These are phyloP conservation scores for Carollia perspicillata DNA, from an alignment of 2,113 vertebrate species.

Conservation along the genomic window DNA sequence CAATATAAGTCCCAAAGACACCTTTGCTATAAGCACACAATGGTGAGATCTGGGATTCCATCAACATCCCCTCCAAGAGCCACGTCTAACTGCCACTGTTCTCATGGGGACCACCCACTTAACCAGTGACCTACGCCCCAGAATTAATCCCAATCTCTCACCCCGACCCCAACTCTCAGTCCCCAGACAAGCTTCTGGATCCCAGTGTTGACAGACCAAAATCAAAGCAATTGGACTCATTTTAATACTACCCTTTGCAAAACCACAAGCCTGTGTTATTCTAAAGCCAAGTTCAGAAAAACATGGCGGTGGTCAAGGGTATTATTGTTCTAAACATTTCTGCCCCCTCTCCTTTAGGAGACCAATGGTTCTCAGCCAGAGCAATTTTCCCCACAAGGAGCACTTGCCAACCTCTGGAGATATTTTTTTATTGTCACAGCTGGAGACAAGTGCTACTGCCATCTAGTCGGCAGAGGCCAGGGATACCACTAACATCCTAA, in stretches of 20 bases:
- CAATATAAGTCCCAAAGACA: background rate
- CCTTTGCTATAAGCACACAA: accelerated
- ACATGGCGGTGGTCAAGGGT: too few species aligned
- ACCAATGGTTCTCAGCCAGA: background rate
- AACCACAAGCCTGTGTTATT: background rate
- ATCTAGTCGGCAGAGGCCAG: background rate
- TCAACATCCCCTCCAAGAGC: background rate
- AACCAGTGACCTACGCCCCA: background rate
- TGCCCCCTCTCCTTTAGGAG: background rate
- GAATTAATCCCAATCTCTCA: background rate
- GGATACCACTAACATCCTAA: background rate
- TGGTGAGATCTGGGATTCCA: background rate
- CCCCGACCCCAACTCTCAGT: background rate
- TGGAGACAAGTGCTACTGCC: background rate
- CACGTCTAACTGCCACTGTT: background rate
- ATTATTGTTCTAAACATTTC: background rate
- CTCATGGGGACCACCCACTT: background rate
- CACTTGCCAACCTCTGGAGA: background rate
- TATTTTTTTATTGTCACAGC: background rate
- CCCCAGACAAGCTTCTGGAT: background rate
- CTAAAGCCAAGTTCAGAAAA: background rate
- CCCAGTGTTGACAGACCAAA: background rate
- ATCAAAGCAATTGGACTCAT: background rate
- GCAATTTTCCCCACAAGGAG: background rate
- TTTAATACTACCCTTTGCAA: background rate